Percentiles rank a stretch among this genome's conserved stretches.
Evolutionary conservation across 2,888 invertebrate genomes (phyloP).

Genomic region (Leptura quadrifasciata): DNA sequence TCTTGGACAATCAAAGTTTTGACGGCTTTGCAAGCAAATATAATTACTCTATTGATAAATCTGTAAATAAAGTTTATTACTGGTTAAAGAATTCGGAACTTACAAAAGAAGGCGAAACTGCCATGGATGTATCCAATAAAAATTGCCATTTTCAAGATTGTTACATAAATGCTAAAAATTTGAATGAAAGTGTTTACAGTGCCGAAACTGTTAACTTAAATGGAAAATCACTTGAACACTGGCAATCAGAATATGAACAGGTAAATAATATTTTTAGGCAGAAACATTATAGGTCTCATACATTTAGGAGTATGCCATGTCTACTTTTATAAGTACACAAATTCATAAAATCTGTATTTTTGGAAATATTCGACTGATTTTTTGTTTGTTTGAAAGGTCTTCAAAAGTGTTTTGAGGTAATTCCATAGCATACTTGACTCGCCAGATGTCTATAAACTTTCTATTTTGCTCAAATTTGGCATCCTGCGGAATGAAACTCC

Average conservation of each 20-base stretch:
- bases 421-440: too few relatives aligned
- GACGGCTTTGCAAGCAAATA: not conserved
- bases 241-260: slow-evolving; percentile 27
- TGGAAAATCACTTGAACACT: slow-evolving; percentile 24
- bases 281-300: not conserved
- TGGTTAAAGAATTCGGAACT: slow-evolving; percentile 2
- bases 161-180: not conserved
- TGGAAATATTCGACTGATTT: too few relatives aligned
- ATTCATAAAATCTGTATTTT: too few relatives aligned
- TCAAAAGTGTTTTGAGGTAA: too few relatives aligned
- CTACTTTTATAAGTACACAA: too few relatives aligned
- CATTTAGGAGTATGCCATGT: not conserved
- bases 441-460: too few relatives aligned
- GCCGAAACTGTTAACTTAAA: slow-evolving; percentile 13
- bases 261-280: slow-evolving; percentile 23
- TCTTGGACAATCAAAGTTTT: slow-evolving; percentile 5
- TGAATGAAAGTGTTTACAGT: slow-evolving; percentile 8
- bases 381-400: too few relatives aligned
- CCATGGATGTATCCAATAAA: not conserved
- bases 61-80: not conserved
- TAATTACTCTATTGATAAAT: not conserved
- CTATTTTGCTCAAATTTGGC: too few relatives aligned
- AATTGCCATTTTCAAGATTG: too few relatives aligned
- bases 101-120: not conserved
- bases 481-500: too few relatives aligned